Percentiles rank a stretch among this genome's conserved stretches.
phyloP scores from a whole-genome alignment of 2,797 vertebrate species.

The Jordanella pulchra region DNA sequence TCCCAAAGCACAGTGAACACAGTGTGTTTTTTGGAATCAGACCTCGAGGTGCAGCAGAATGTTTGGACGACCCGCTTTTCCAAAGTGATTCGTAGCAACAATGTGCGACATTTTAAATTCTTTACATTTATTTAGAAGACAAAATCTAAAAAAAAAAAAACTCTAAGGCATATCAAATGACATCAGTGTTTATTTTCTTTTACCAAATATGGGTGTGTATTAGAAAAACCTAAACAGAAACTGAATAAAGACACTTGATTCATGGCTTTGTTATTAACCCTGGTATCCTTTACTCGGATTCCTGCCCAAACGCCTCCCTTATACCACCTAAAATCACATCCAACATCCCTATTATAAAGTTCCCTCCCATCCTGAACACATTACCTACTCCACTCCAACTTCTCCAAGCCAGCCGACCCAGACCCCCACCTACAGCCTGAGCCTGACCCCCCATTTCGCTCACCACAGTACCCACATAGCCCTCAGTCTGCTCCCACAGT shows the following conservation, averaged over 20 bases:
- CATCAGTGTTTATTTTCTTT: constrained; percentile 16
- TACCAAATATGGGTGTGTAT: not conserved
- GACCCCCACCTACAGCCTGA: constrained; percentile 65
- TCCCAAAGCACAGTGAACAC: constrained; percentile 45
- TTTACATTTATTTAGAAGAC: constrained; percentile 11
- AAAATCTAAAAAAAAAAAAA: constrained; percentile 18
- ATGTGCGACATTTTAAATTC: constrained; percentile 14
- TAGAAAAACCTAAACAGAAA: constrained; percentile 40
- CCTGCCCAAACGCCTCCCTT: constrained; percentile 54
- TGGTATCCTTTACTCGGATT: constrained; percentile 45
- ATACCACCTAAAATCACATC: constrained; percentile 43
- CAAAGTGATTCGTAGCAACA: constrained; percentile 38
- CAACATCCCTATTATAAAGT: constrained; percentile 52
- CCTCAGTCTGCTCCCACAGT: constrained; percentile 66
- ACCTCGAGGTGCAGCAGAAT: constrained; percentile 45
- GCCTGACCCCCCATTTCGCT: constrained; percentile 77
- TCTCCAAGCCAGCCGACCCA: constrained; percentile 68
- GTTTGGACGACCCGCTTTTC: constrained; percentile 28
- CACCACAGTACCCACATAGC: constrained; percentile 65
- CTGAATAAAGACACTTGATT: constrained; percentile 22
- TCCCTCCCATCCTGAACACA: constrained; percentile 37
- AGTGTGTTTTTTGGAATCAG: constrained; percentile 36
- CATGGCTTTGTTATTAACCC: not conserved
- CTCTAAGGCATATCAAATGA: constrained; percentile 44
- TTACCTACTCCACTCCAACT: constrained; percentile 62